These are phyloP conservation scores for Rhinolophus sinicus DNA, from an alignment of 2,113 vertebrate species.

Conservation along the genomic window DNA sequence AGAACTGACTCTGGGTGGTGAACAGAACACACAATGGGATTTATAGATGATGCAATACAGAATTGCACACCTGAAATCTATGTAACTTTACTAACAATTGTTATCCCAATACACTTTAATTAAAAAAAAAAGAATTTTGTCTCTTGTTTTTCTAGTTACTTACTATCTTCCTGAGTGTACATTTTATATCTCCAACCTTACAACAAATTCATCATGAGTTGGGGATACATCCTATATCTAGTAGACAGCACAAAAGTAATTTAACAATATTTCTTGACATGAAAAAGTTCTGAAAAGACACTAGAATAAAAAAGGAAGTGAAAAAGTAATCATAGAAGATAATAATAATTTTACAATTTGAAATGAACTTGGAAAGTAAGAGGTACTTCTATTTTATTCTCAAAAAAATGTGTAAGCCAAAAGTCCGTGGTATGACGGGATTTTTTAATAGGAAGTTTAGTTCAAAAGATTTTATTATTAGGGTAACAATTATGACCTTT, in stretches of 20 bases:
- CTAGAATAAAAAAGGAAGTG: not conserved
- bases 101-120: no score
- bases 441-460: not conserved
- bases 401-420: not conserved
- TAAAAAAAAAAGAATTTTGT: not conserved
- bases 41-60: no score
- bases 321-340: not conserved
- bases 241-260: not conserved
- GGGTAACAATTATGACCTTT: not conserved
- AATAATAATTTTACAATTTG: constrained; percentile 28
- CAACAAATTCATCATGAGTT: not conserved
- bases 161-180: not conserved
- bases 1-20: no score
- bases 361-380: not conserved
- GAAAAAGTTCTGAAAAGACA: not conserved
- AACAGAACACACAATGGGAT: no score
- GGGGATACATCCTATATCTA: not conserved
- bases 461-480: not conserved
- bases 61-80: no score
- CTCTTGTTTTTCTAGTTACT: not conserved
- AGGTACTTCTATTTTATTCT: not conserved
- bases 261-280: constrained; percentile 1
- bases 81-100: no score
- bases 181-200: not conserved
- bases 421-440: not conserved